Base-by-base conservation (phyloP, 2,113 vertebrate genomes). In the Bos indicus region DNA sequence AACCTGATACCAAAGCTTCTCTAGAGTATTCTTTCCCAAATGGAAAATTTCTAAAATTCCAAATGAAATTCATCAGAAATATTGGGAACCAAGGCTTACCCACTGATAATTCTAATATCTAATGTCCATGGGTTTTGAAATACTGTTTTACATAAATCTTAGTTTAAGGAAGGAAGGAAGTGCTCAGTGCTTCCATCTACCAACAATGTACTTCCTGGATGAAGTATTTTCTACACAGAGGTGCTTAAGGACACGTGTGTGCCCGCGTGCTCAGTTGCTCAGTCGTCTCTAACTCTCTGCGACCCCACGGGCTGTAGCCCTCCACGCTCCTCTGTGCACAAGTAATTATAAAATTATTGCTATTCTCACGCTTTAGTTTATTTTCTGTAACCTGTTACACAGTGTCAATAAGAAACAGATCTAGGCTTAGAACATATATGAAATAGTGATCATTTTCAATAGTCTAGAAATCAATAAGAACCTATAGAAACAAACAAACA, bases 391-490 rank as follows among this genome's bases (percentile, higher is more conserved):
- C 40, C 36, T n/a, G 88, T 74, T 30, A 57, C 62, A 52, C 1
- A 33, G 8, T 10, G 19, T 30, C n/a, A n/a, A 46, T 48, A 6
- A 81, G 30, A 95, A 88, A 64, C 21, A 19, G 19, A 71, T 33
- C 36, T n/a, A 54, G 78, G n/a, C 77, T 95, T 59, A 82, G 33
- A 71, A 80, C 19, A 60, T 5, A n/a, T 2, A 26, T 13, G 43
- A 84, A 57, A 90, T 0, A 30, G 36, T 9, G 54, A 89, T 21
- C 23, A 21, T 87, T 62, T 87, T 33, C 67, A 59, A 43, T 3
- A 48, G n/a, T 82, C 15, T 97, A 33, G 40, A 97, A 93, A 77
- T 90, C 40, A 96, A n/a, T 48, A 16, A 81, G 48, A 81, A 51
- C 28, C 48, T 51, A n/a, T 2, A 51, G 28, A 33, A 33, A 52